Percentiles rank a stretch among this genome's conserved stretches.
phyloP scores from a whole-genome alignment of 2,888 invertebrate species.

The Drosophila koepferae region DNA sequence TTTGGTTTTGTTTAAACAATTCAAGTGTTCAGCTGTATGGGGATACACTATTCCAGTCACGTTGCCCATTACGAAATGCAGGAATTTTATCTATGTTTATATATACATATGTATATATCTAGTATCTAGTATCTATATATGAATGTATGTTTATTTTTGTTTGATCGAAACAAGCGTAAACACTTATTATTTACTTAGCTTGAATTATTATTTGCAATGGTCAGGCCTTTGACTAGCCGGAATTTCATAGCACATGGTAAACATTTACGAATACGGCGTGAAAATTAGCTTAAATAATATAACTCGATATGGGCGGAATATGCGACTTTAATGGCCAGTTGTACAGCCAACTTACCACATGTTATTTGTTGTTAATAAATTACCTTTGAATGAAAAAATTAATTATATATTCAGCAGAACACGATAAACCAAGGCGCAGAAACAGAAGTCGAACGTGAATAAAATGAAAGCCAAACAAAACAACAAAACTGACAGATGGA shows the following conservation, averaged over 20 bases:
- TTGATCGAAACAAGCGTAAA: conserved; percentile 1
- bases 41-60: conserved; percentile 42
- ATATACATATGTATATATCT: background rate
- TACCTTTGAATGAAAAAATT: conserved; percentile 21
- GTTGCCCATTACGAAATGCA: conserved; percentile 21
- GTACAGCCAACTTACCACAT: conserved; percentile 31
- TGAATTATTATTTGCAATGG: conserved; percentile 16
- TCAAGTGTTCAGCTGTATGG: background rate
- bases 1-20: conserved; percentile 31
- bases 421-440: conserved; percentile 17
- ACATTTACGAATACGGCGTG: background rate
- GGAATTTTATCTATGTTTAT: conserved; percentile 10
- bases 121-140: background rate
- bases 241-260: conserved; percentile 28
- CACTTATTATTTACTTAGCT: conserved; percentile 17
- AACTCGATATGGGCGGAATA: background rate
- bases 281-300: conserved; percentile 12
- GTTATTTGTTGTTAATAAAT: conserved; percentile 37
- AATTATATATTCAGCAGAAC: conserved; percentile 17
- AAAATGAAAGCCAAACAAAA: conserved; percentile 34
- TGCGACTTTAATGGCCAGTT: conserved; percentile 7
- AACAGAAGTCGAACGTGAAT: conserved; percentile 42
- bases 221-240: conserved; percentile 23
- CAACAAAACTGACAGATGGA: conserved; percentile 52
- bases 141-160: background rate